Evolutionary conservation across 2,113 vertebrate species (phyloP).

Genomic region (Rhinolophus sinicus): DNA sequence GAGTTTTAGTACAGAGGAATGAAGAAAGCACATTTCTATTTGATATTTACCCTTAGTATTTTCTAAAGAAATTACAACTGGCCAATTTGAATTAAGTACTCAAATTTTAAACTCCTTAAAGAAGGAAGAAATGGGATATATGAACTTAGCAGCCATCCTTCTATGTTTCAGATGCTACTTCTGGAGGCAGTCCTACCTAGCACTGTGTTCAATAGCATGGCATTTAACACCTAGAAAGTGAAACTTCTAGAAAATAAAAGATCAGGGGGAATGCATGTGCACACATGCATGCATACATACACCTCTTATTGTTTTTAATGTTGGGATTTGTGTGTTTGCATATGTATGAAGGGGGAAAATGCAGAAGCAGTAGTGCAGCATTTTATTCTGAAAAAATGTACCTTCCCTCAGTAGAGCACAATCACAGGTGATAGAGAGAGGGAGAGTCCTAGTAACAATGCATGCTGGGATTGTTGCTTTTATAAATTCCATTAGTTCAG

Average conservation of each 20-base stretch:
- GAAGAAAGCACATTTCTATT: neutral
- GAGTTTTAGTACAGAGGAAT: neutral
- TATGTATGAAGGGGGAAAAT: neutral
- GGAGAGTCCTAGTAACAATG: neutral
- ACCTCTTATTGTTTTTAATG: neutral
- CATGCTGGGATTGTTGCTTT: neutral
- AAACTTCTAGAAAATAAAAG: neutral
- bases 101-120: neutral
- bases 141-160: neutral
- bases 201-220: neutral
- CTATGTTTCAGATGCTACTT: neutral
- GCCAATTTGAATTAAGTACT: neutral
- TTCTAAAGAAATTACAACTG: neutral
- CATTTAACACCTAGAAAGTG: neutral
- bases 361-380: neutral
- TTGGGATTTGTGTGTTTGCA: neutral
- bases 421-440: neutral
- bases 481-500: neutral
- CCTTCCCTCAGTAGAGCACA: neutral
- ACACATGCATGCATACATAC: accelerated
- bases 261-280: neutral
- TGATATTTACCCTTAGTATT: neutral
- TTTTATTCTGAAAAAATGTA: neutral
- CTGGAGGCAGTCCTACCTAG: neutral
- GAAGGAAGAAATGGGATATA: neutral